Evolutionary conservation across 2,797 vertebrate genomes (phyloP).

Genomic region (Eulemur albifrons): DNA sequence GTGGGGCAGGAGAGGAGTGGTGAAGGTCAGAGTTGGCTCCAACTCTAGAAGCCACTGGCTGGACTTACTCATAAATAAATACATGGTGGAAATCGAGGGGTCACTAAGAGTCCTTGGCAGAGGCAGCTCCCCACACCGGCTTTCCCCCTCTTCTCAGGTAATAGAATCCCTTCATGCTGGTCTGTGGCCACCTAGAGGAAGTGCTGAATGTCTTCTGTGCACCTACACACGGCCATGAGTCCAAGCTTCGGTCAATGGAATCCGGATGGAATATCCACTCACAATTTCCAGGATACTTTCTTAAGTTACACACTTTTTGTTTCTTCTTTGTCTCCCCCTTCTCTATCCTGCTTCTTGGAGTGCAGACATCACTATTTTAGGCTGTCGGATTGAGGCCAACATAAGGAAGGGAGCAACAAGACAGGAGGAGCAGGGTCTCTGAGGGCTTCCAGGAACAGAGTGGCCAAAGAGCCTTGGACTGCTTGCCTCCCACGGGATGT

Average conservation of each 20-base stretch:
- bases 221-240: not conserved
- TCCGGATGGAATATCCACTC: not conserved
- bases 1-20: rapidly evolving
- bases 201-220: rapidly evolving
- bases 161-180: not conserved
- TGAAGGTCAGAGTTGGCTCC: not conserved
- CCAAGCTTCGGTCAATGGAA: not conserved
- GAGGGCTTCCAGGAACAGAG: not conserved
- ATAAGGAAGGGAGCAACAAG: not conserved
- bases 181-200: rapidly evolving
- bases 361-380: not conserved
- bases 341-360: not conserved
- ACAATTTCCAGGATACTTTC: not conserved
- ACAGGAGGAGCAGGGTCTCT: rapidly evolving
- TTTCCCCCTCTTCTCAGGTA: rapidly evolving
- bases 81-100: not conserved
- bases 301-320: rapidly evolving
- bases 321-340: not conserved
- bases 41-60: not conserved
- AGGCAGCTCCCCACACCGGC: rapidly evolving
- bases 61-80: not conserved
- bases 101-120: too few species aligned
- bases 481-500: not conserved
- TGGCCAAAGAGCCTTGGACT: too few species aligned
- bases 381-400: not conserved